Base-by-base conservation (phyloP, 2,797 vertebrate species). In the Anguilla pacifica region DNA sequence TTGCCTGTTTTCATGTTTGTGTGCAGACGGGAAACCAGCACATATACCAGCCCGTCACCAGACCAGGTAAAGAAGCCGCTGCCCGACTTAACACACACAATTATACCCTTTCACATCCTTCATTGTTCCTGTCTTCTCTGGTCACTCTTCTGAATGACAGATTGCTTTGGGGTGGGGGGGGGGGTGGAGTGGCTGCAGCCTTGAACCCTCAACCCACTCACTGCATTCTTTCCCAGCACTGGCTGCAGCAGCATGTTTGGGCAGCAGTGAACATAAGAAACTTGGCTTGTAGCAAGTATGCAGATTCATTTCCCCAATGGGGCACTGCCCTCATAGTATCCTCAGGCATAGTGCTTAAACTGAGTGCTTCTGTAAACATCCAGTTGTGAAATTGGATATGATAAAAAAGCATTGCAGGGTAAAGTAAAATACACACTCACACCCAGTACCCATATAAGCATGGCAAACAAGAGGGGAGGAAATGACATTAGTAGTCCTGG, bases 21-120 rank as follows among this genome's bases (percentile, higher is more conserved):
- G 89, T 93, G 0, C 93, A 99, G 98, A 96, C 97, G 91, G 97
- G 97, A 94, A 99, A 97, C 96, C 98, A 99, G 92, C 98, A 99
- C 95, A 98, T 99, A 89, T 99, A 99, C 93, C 99, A 99, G 92
- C 99, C 99, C 39, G 97, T 99, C 91, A 98, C 98, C 84, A 99
- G 99, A 94, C 92, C 97, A 97, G 99, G 99, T 99, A 96, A 97
- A 94, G 28, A 84, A 51, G 64, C 57, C 87, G 87, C 51, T 7
- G 82, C 25, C 53, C 25, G 35, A n/a, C 28, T 77, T 43, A 35
- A 22, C 39, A 49, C 77, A 25, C 19, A 17, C 1, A 59, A 84
- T 72, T 51, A 17, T 49, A 64, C 6, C 86, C 61, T 25, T 82
- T 86, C 64, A 83, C 28, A 81, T 87, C 83, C 83, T 25, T 88